Evolutionary conservation across 2,888 invertebrate species (phyloP), one percentile per base, ranked within the genome.

Genomic region (Caenorhabditis doughertyi): DNA sequence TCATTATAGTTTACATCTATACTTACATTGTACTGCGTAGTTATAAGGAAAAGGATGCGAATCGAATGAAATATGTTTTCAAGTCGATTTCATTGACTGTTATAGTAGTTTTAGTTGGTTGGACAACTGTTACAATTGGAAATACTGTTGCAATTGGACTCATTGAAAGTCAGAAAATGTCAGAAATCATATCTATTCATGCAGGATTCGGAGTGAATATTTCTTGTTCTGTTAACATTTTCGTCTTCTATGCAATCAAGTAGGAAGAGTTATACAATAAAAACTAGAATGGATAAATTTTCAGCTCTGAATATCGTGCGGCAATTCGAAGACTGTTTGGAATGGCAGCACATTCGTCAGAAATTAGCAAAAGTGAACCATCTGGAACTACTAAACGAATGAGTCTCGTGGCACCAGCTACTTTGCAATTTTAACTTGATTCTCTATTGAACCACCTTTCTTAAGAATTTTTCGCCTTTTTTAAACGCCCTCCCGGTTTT

Each of bases 231-330:
- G 62, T 65, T 21, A 83, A 83, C 42, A 65, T 80, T 2, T 80
- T 83, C 44, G 83, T 83, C 27, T 83, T 83, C 35, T 84, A 84
- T 29, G 60, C 60, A 0, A 81, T 81, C 16, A 84, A 81, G 84
- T 84, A 32, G 21, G 79, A 32, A 21, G 11, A 13, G 4, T 13
- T 16, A 3, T 5, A 18, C 18, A 47, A 5, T 32, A 8, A 2
- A 1, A 0, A 35, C 18, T n/a, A n/a, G n/a, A 8, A 35, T 25
- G 5, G 49, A 60, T 18, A 13, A n/a, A n/a, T 11, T 49, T 71
- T 47, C 60, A 79, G 79, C 60, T 55, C 79, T 21, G 79, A 79
- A 21, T 79, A 72, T 29, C 79, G 79, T 13, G 16, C 47, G 2
- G 62, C 58, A n/a, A 79, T 79, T 18, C 72, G 72, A 2, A 23